Base-by-base conservation (phyloP, 2,888 invertebrate genomes). In the Mactromeris polynyma region DNA sequence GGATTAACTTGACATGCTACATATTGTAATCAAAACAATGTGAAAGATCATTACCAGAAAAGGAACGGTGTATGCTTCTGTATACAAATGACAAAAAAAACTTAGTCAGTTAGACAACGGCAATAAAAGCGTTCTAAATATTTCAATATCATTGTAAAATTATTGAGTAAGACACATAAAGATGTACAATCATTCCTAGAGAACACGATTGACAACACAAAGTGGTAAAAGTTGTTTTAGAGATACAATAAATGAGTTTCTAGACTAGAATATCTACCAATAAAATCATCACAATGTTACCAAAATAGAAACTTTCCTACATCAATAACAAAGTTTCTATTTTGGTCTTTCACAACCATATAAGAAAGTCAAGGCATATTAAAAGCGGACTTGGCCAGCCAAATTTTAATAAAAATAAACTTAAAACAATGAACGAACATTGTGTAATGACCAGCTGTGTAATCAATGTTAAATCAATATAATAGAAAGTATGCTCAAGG, bases 311-410 rank as follows among this genome's bases (percentile, higher is more conserved):
- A 73, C 73, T 33, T 64, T 26, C 11, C 58, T 33, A 73, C 36
- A 17, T 73, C 33, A 36, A 73, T 36, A 73, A 73, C 19, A 33
- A 73, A 73, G 31, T 36, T 0, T 33, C 73, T 36, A 64, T 6
- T 26, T 26, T 64, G 58, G 36, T 73, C 36, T 31, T 73, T 83
- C 83, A 83, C 83, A 83, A 83, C 83, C 83, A 73, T 69, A 14
- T 83, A 19, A 46, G 42, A 42, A 40, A 73, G 64, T 73, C 42
- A 83, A 83, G 83, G 83, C 83, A 83, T 73, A 36, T 36, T 42
- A 79, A 79, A 40, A 79, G 42, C 79, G 7, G 46, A 79, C 42
- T 73, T 73, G 73, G 73, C 73, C 73, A 73, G 73, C 73, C 73
- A 73, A 73, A 73, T 73, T 36, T 17, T 36, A 0, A 36, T 73